These are phyloP conservation scores for Enteromius mattozi DNA, from an alignment of 2,797 vertebrate genomes.

Conservation along the genomic window DNA sequence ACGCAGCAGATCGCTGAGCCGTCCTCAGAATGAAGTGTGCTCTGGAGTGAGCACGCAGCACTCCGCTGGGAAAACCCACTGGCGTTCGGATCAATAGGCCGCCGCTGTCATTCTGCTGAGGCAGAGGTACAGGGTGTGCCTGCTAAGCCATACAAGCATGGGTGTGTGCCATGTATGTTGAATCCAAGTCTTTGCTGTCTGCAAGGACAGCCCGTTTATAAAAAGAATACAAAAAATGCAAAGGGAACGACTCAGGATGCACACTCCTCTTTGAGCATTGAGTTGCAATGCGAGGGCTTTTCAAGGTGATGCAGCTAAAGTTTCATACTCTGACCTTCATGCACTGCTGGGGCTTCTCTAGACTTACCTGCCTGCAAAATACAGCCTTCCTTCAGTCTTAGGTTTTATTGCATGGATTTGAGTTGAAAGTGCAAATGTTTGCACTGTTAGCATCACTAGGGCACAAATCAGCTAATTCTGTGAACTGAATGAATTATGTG, in stretches of 20 bases:
- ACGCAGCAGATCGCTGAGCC: conserved; percentile 20
- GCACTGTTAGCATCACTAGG: background rate
- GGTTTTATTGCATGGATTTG: background rate
- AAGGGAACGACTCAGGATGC: background rate
- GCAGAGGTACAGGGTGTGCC: conserved; percentile 61
- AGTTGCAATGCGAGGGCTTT: conserved; percentile 19
- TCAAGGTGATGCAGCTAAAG: conserved; percentile 17
- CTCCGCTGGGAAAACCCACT: conserved; percentile 63
- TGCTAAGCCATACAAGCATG: conserved; percentile 54
- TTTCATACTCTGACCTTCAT: conserved; percentile 26
- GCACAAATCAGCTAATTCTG: background rate
- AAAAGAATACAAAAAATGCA: background rate
- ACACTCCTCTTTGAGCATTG: background rate
- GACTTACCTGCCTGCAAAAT: background rate
- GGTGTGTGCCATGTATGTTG: conserved; percentile 27
- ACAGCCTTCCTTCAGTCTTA: background rate
- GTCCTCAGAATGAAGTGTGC: conserved; percentile 19
- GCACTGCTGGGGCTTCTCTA: background rate
- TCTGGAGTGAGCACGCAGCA: conserved; percentile 54
- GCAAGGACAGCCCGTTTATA: conserved; percentile 4
- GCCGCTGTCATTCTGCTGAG: conserved; percentile 78
- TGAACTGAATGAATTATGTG: background rate
- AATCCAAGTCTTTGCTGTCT: conserved; percentile 18
- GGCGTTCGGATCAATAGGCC: conserved; percentile 72
- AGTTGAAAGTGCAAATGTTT: background rate